phyloP scores from a whole-genome alignment of 2,113 vertebrate genomes.

The Triplophysa tibetana region DNA sequence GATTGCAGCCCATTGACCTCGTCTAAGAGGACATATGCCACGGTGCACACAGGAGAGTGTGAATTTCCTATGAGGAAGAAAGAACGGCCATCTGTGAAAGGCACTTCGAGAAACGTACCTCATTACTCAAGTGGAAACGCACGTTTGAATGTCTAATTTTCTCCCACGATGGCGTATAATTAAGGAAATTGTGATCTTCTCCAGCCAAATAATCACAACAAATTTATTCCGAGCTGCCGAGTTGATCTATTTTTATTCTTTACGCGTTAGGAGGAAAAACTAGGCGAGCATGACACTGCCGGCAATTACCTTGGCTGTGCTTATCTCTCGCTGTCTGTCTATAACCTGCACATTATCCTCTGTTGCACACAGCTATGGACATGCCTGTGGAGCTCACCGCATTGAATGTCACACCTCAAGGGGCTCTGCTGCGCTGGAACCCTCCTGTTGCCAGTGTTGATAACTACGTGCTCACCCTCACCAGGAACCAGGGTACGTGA shows the following conservation, averaged over 20 bases:
- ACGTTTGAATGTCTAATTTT: slow-evolving; percentile 58
- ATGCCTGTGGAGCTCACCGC: slow-evolving; percentile 82
- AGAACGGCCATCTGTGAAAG: slow-evolving; percentile 21
- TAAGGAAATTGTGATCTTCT: slow-evolving; percentile 56
- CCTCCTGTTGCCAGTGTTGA: slow-evolving; percentile 83
- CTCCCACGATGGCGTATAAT: slow-evolving; percentile 49
- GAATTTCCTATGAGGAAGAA: not conserved
- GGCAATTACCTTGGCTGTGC: slow-evolving; percentile 21
- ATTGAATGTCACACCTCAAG: slow-evolving; percentile 87
- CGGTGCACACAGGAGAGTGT: slow-evolving; percentile 2
- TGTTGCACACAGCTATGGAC: slow-evolving; percentile 84
- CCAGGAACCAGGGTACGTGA: slow-evolving; percentile 78
- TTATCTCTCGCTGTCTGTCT: slow-evolving; percentile 5
- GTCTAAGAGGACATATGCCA: slow-evolving; percentile 13
- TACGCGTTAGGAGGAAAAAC: not conserved
- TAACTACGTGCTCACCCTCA: slow-evolving; percentile 87
- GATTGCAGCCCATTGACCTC: slow-evolving; percentile 21
- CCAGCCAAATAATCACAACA: slow-evolving; percentile 53
- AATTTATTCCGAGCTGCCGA: slow-evolving; percentile 47
- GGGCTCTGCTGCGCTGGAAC: slow-evolving; percentile 87
- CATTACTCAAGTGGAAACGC: slow-evolving; percentile 23
- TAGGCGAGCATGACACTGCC: not conserved
- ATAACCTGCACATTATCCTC: slow-evolving; percentile 22
- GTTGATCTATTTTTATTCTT: slow-evolving; percentile 29
- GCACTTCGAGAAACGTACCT: not conserved